These are phyloP conservation scores for Drosophila chauvacae DNA, from an alignment of 1,140 invertebrate species.

Conservation along the genomic window DNA sequence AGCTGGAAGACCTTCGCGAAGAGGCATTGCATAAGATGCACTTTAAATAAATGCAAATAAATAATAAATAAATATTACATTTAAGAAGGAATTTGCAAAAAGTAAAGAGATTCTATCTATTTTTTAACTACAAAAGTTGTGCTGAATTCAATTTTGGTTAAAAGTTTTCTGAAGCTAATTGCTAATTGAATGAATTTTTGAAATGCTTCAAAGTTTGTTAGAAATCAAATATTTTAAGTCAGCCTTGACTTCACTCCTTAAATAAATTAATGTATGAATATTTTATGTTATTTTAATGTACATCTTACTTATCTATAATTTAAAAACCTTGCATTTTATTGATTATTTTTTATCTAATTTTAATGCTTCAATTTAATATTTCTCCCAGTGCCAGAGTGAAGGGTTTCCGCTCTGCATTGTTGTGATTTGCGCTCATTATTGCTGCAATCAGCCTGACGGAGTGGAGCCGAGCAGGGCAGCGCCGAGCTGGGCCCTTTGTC, in stretches of 20 bases:
- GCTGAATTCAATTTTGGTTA: background rate
- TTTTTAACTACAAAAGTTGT: no score
- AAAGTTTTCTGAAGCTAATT: background rate
- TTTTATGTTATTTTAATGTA: no score
- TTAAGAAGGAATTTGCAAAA: background rate
- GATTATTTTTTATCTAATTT: no score
- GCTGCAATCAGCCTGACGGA: constrained; percentile 67
- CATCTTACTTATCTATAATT: no score
- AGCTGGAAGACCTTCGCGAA: constrained; percentile 1
- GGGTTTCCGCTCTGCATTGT: constrained; percentile 51
- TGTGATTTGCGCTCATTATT: constrained; percentile 78
- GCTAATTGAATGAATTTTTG: background rate
- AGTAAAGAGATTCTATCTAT: background rate
- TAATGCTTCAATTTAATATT: background rate
- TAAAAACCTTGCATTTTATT: no score
- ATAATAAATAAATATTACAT: background rate
- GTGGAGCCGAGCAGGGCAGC: background rate
- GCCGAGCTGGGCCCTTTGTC: constrained; percentile 9
- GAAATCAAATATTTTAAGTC: background rate
- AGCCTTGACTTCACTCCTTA: background rate
- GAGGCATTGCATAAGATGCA: constrained; percentile 3
- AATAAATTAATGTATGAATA: no score
- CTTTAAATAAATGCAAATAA: background rate
- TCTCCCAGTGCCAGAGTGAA: constrained; percentile 33
- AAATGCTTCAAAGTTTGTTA: background rate